A percentile compares a stretch with the other conserved stretches of the same genome.
phyloP scores from a whole-genome alignment of 2,113 vertebrate species.

The Heliornis fulica region DNA sequence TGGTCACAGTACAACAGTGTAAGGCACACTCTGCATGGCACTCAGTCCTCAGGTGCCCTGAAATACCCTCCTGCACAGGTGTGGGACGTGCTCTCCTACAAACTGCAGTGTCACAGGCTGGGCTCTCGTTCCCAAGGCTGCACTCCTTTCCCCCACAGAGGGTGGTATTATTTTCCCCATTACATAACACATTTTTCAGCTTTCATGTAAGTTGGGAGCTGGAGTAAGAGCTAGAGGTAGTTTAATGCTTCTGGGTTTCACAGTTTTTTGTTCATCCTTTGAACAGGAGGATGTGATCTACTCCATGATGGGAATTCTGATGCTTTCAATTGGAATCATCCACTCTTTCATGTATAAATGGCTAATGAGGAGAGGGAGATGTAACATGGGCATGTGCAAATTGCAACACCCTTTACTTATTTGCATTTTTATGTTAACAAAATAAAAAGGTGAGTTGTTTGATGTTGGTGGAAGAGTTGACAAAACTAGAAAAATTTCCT shows the following conservation, averaged over 20 bases:
- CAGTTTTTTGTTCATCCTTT: neutral
- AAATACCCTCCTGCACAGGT: neutral
- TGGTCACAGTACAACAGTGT: neutral
- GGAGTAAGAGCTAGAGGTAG: neutral
- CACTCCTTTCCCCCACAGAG: neutral
- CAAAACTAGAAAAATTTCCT: neutral
- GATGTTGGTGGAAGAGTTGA: neutral
- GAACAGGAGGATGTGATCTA: neutral
- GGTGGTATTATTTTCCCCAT: neutral
- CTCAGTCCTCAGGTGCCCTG: neutral
- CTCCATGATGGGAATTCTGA: neutral
- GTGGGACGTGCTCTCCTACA: accelerated
- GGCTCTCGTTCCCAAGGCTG: neutral
- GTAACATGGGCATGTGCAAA: accelerated
- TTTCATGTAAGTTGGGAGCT: neutral
- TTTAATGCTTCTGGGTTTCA: neutral
- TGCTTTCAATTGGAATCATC: neutral
- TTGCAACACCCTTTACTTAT: neutral
- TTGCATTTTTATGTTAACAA: neutral
- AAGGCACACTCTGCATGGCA: neutral
- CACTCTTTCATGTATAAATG: neutral
- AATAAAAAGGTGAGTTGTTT: neutral
- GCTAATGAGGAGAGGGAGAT: neutral
- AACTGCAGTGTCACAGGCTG: neutral
- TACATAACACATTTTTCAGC: neutral